phyloP scores from a whole-genome alignment of 2,888 invertebrate genomes.

The Monochamus alternatus region DNA sequence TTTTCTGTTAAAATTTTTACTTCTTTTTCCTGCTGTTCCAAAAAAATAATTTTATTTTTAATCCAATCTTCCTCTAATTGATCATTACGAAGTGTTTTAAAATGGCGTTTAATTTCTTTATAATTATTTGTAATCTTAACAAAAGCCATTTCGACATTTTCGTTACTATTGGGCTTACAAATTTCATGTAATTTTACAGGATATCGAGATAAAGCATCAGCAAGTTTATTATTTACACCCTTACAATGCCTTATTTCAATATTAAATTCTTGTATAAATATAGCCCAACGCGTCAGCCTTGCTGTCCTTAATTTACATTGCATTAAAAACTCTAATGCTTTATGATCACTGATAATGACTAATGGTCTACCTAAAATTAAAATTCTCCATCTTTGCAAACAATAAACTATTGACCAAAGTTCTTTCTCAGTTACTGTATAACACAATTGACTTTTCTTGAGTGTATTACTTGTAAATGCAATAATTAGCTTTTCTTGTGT shows the following conservation, averaged over 20 bases:
- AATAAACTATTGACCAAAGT: conserved; percentile 23
- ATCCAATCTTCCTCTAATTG: conserved; percentile 6
- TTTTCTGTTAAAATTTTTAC: neutral
- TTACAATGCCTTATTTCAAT: conserved; percentile 34
- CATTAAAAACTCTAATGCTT: conserved; percentile 37
- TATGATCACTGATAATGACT: conserved; percentile 39
- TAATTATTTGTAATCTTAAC: neutral
- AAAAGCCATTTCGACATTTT: neutral
- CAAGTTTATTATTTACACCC: conserved; percentile 32
- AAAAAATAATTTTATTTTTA: neutral
- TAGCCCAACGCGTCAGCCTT: conserved; percentile 42
- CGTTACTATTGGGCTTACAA: neutral
- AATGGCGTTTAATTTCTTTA: neutral
- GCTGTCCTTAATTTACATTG: conserved; percentile 31
- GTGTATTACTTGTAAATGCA: conserved; percentile 37
- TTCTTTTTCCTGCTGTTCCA: neutral
- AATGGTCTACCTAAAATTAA: conserved; percentile 33
- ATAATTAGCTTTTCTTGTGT: conserved; percentile 25
- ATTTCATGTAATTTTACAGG: neutral
- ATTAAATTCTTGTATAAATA: conserved; percentile 40
- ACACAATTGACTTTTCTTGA: conserved; percentile 24
- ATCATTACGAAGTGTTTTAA: neutral
- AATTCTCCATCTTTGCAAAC: conserved; percentile 34
- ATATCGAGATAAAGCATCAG: conserved; percentile 1
- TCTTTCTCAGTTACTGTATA: conserved; percentile 43